Base-by-base conservation (phyloP, 2,797 vertebrate species). In the Crenuchus spilurus region DNA sequence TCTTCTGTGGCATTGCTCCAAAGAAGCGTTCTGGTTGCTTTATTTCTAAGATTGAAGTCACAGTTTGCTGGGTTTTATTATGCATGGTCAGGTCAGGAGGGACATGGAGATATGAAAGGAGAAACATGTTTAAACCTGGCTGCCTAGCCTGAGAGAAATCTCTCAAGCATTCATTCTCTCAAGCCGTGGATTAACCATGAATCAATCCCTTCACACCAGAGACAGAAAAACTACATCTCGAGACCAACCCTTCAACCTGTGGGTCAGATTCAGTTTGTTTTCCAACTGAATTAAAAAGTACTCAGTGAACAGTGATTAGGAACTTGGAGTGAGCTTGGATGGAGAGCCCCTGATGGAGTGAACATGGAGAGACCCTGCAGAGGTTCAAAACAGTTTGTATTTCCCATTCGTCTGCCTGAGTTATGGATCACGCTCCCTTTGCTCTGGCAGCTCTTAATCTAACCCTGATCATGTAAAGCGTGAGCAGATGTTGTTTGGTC, bases 151-250 rank as follows among this genome's bases (percentile, higher is more conserved):
- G 4, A 52, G 11, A 30, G 61, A 30, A 51, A 24, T 49, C 70
- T 51, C 11, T 10, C 8, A 20, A 24, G 61, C 7, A 26, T 60
- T 75, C 49, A 39, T 24, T 73, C 33, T 31, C 49, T 54, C 51
- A 28, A 68, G 64, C 49, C 46, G 37, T 13, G 57, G 31, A 72
- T 69, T 63, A 67, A 71, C 39, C 30, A 69, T 41, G 37, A 46
- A 69, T 69, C 57, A 62, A 35, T 76, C 39, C 5, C 11, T 58
- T 61, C 7, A 20, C n/a, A 22, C n/a, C n/a, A 30, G 41, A 22
- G 71, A 41, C 72, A 31, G 64, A 55, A 22, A 41, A 42, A 68
- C 62, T 16, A 33, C 16, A 75, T 57, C 52, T 42, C 37, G 70
- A 54, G 41, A 14, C 18, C 62, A 57, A 33, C 49, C 60, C 14